phyloP scores from a whole-genome alignment of 1,140 invertebrate genomes.

The Drosophila suzukii region DNA sequence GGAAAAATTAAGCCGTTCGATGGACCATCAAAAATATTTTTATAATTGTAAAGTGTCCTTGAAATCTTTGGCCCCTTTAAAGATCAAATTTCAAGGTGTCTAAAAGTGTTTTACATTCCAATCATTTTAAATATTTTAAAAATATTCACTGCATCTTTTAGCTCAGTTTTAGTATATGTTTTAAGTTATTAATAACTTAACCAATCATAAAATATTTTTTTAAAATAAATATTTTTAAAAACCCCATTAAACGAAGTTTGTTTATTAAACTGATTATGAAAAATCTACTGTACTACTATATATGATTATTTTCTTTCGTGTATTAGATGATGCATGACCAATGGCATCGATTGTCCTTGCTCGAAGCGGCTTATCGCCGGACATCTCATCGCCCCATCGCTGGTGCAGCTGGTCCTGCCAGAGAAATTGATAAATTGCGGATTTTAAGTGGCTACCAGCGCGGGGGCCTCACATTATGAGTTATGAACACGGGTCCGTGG shows the following conservation, averaged over 20 bases:
- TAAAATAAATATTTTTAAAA: no score
- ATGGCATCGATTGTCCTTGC: slow-evolving; percentile 27
- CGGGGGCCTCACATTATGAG: slow-evolving; percentile 19
- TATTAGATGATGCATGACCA: slow-evolving; percentile 62
- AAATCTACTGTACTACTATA: not conserved
- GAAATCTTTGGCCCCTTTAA: no score
- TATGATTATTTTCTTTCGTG: slow-evolving; percentile 9
- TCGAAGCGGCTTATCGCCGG: slow-evolving; percentile 54
- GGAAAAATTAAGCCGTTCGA: not conserved
- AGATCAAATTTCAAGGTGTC: no score
- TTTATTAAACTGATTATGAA: no score
- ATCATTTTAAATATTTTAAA: no score
- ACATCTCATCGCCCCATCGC: slow-evolving; percentile 45
- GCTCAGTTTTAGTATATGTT: no score
- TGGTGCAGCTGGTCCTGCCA: slow-evolving; percentile 50
- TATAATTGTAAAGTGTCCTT: no score
- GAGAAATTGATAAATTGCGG: slow-evolving; percentile 70
- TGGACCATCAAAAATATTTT: no score
- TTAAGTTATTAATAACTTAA: no score
- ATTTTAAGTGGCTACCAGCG: slow-evolving; percentile 60
- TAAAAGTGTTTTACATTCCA: not conserved
- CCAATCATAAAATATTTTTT: no score
- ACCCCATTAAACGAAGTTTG: no score
- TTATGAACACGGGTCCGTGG: slow-evolving; percentile 35
- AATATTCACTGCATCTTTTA: not conserved